phyloP scores from a whole-genome alignment of 2,113 vertebrate species.

The Arvicanthis niloticus region DNA sequence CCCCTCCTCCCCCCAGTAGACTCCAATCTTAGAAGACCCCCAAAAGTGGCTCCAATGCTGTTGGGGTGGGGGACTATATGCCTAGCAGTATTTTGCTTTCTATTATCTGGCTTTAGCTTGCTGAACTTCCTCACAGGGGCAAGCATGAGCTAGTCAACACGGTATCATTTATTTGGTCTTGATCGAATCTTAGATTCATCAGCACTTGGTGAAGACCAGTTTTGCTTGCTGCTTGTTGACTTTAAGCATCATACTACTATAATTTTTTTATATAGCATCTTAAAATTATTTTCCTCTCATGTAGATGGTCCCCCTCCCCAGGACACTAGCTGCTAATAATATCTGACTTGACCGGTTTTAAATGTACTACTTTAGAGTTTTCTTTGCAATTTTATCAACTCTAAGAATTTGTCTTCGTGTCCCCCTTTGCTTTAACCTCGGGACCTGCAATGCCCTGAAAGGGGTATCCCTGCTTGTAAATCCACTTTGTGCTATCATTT shows the following conservation, averaged over 20 bases:
- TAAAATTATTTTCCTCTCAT: background rate
- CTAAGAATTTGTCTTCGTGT: constrained; percentile 12
- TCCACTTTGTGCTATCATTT: background rate
- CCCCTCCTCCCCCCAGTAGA: background rate
- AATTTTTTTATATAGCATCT: constrained; percentile 49
- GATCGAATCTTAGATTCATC: background rate
- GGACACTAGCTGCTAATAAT: background rate
- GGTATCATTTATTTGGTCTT: constrained; percentile 13
- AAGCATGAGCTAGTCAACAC: constrained; percentile 18
- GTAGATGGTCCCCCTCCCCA: background rate
- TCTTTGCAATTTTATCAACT: background rate
- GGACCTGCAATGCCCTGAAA: background rate
- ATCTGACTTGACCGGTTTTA: background rate
- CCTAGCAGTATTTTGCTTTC: background rate
- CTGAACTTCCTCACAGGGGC: background rate
- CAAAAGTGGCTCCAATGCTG: background rate
- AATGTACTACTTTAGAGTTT: background rate
- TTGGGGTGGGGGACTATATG: background rate
- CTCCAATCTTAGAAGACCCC: background rate
- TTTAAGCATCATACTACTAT: constrained; percentile 6
- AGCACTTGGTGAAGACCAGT: constrained; percentile 41
- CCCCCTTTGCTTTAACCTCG: background rate
- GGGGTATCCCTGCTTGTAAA: background rate
- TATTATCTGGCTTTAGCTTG: background rate
- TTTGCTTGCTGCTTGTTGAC: background rate